Conservation (phyloP, 2,113 vertebrate genomes). For the Ctenodactylus gundi region DNA sequence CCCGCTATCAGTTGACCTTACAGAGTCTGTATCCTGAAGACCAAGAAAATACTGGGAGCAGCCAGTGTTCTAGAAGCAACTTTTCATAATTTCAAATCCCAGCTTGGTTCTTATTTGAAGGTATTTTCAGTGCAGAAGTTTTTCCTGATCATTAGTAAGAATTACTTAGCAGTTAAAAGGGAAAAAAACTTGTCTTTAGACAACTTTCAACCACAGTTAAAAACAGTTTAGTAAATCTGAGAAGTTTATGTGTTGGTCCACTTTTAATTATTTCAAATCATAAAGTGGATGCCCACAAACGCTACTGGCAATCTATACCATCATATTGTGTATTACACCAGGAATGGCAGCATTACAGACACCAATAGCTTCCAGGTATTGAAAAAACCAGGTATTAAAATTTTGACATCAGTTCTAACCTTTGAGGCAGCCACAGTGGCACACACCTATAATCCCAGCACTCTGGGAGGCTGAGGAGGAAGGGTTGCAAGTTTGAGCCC, state of each 20-base stretch:
- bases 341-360: neutral
- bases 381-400: neutral
- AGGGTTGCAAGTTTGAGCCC: too few species aligned
- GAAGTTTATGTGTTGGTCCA: neutral
- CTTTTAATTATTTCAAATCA: neutral
- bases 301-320: neutral
- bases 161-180: conserved; percentile 20
- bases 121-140: neutral
- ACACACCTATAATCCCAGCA: too few species aligned
- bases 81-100: neutral
- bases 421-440: too few species aligned
- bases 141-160: neutral
- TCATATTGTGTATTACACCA: neutral
- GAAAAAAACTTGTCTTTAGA: conserved; percentile 24
- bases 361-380: neutral
- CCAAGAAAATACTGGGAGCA: neutral
- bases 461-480: too few species aligned
- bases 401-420: neutral
- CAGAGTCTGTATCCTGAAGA: neutral
- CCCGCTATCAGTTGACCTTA: neutral
- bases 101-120: neutral
- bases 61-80: neutral
- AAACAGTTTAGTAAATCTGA: neutral
- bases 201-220: neutral
- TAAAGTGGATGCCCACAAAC: neutral